These are phyloP conservation scores for Redunca redunca DNA, from an alignment of 2,113 vertebrate species.

Conservation along the genomic window DNA sequence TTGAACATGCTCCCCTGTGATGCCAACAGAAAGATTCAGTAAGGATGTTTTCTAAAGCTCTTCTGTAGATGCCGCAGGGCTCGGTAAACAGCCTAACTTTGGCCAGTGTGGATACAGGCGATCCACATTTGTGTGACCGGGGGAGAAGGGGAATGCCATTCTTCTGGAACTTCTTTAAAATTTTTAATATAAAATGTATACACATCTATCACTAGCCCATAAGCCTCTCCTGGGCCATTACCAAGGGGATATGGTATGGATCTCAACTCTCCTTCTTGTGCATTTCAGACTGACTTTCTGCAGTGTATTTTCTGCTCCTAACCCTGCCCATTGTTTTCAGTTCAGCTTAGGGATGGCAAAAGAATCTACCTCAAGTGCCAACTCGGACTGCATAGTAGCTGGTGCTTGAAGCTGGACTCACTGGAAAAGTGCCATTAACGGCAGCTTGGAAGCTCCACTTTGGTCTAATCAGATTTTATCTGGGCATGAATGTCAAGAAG, in stretches of 20 bases:
- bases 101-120: neutral
- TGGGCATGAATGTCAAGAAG: neutral
- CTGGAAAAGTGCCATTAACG: neutral
- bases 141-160: neutral
- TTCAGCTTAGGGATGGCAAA: neutral
- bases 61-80: neutral
- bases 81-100: neutral
- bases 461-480: neutral
- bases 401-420: neutral
- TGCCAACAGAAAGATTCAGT: neutral
- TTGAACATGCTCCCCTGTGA: conserved; percentile 92
- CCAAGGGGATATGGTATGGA: neutral
- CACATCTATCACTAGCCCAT: neutral
- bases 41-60: neutral
- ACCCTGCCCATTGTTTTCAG: neutral
- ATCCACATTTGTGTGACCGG: neutral
- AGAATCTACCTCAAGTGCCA: neutral
- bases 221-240: neutral
- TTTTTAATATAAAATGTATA: neutral
- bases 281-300: neutral
- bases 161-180: neutral
- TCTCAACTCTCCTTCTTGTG: neutral
- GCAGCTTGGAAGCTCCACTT: neutral
- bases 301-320: neutral
- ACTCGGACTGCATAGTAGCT: neutral